Conservation (phyloP, 2,797 vertebrate genomes). For the Hydrocynus forskahlii region DNA sequence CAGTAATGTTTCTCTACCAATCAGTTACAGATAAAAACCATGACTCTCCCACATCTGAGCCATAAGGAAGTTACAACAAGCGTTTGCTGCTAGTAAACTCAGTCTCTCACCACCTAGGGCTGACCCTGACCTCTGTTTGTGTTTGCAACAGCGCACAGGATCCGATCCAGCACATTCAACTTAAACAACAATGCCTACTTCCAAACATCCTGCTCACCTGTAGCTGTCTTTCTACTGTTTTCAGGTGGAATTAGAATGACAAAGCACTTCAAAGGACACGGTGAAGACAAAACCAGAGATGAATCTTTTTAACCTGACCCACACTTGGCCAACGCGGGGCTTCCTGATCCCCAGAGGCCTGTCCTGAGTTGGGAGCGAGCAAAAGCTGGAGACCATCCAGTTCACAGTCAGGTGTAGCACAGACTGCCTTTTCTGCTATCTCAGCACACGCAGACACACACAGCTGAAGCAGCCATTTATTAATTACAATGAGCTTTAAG, state of each 20-base stretch:
- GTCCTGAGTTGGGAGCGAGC: not conserved
- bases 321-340: not conserved
- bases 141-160: not conserved
- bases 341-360: not conserved
- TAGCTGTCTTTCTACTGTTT: not conserved
- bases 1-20: slow-evolving; percentile 12
- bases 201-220: not conserved
- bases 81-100: not conserved
- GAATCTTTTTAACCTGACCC: slow-evolving; percentile 8
- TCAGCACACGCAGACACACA: slow-evolving; percentile 7
- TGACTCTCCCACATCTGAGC: not conserved
- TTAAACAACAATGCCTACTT: not conserved
- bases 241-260: not conserved
- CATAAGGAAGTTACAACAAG: not conserved
- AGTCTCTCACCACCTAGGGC: not conserved
- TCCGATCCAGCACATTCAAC: not conserved
- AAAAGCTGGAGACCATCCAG: slow-evolving; percentile 5
- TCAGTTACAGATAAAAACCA: not conserved
- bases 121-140: not conserved
- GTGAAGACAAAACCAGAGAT: slow-evolving; percentile 19
- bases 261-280: not conserved
- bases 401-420: slow-evolving; percentile 11
- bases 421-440: slow-evolving; percentile 1
- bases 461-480: not conserved
- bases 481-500: not conserved